Evolutionary conservation across 2,113 vertebrate species (phyloP), one percentile per base, ranked within the genome.

Genomic region (Scopus umbretta): DNA sequence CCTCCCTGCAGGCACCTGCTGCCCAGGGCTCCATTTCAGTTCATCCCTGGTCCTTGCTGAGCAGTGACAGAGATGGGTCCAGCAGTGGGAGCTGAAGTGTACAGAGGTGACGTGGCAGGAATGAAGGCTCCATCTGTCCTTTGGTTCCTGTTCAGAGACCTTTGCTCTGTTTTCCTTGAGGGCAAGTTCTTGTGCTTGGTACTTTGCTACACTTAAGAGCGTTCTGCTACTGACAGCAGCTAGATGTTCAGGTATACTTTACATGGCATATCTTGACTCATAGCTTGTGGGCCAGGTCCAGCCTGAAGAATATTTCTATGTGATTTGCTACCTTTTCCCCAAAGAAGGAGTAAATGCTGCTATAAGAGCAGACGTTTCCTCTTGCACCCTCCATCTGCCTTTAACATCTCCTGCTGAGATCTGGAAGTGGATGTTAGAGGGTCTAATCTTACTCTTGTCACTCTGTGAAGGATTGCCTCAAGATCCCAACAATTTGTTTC

Each of bases 11-110:
- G 78, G 38, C 10, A 13, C 17, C 22, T 55, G 82, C n/a, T 59
- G 47, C 58, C 38, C 65, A 42, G 36, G 40, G 56, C 29, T 84
- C 49, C 19, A 2, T 29, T 75, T 47, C 66, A 58, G 78, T 55
- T 63, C 10, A 0, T 20, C 56, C 45, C 67, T 56, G 43, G 5
- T 59, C n/a, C 62, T 55, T 3, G 2, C 43, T 42, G 56, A 59
- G 75, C 45, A 0, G 0, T 61, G 40, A 16, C 59, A 49, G 59
- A 66, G 45, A 30, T 29, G 7, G 11, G 23, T 22, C 38, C 0
- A 1, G 26, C 0, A 0, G 9, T 25, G 23, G 10, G 78, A 65
- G 56, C 43, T 65, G 34, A 40, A 26, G 36, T 19, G 36, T 19
- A 29, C 18, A 17, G 30, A 76, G 32, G 16, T 6, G 16, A 72